phyloP scores from a whole-genome alignment of 2,888 invertebrate species.

The Drosophila quasianomalipes region DNA sequence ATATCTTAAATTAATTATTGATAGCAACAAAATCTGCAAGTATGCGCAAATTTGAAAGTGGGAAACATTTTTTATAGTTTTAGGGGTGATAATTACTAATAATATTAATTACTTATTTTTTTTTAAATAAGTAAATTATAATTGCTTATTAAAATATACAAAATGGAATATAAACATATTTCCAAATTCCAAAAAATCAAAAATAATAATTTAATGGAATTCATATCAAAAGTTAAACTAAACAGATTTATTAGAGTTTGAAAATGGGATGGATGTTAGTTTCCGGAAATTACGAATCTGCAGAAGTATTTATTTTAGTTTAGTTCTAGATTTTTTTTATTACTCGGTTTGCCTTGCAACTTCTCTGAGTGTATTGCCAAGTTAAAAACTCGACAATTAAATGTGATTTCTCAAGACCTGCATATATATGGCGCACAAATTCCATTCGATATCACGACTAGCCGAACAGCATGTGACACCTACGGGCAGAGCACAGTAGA shows the following conservation, averaged over 20 bases:
- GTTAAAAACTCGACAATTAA: conserved; percentile 5
- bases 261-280: background rate
- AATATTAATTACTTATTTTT: too few species aligned
- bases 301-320: background rate
- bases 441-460: conserved; percentile 59
- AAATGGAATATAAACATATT: background rate
- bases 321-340: background rate
- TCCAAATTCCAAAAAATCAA: too few species aligned
- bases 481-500: conserved; percentile 22
- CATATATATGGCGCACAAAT: conserved; percentile 26
- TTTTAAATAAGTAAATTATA: background rate
- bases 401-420: conserved; percentile 16
- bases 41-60: background rate
- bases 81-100: background rate
- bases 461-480: conserved; percentile 56
- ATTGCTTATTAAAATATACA: background rate
- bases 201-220: background rate
- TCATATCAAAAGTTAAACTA: background rate
- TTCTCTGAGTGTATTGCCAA: conserved; percentile 18
- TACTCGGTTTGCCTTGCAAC: background rate
- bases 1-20: conserved; percentile 11
- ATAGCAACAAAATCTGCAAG: background rate
- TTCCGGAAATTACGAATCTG: background rate
- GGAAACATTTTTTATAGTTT: rapidly evolving
- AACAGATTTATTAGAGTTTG: background rate